A percentile compares a stretch with the other conserved stretches of the same genome.
Conservation (phyloP, 2,888 invertebrate species). For the Oegoconia quadripuncta region DNA sequence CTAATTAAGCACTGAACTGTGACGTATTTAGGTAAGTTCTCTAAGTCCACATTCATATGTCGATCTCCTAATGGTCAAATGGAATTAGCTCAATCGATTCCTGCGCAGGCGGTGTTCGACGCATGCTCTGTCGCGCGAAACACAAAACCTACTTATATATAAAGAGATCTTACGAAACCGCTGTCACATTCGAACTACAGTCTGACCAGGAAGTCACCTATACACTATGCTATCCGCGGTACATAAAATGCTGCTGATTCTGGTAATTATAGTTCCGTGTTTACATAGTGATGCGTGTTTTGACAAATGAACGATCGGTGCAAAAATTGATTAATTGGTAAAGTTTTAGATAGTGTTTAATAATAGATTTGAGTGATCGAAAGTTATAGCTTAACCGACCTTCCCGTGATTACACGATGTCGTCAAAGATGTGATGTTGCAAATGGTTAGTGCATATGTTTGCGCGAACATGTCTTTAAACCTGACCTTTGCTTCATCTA, state of each 20-base stretch:
- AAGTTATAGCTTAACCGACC: conserved; percentile 29
- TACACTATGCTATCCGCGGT: conserved; percentile 46
- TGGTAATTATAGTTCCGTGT: conserved; percentile 39
- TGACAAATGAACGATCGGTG: background rate
- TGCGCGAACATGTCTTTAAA: conserved; percentile 28
- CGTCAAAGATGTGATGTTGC: conserved; percentile 38
- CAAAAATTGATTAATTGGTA: background rate
- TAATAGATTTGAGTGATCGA: conserved; percentile 16
- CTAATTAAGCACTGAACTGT: conserved; percentile 34
- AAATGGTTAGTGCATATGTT: conserved; percentile 34
- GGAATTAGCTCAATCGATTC: conserved; percentile 70
- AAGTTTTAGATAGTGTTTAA: conserved; percentile 10
- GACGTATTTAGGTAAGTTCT: conserved; percentile 42
- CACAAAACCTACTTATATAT: conserved; percentile 62
- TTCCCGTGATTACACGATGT: conserved; percentile 34
- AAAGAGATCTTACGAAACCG: conserved; percentile 72
- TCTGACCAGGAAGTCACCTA: conserved; percentile 70
- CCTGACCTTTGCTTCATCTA: conserved; percentile 27
- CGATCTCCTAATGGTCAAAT: conserved; percentile 52
- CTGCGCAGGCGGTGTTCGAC: conserved; percentile 47
- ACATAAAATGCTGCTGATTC: conserved; percentile 52
- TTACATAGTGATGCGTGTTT: background rate
- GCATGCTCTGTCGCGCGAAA: conserved; percentile 44
- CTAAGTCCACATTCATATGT: conserved; percentile 61
- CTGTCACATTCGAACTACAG: conserved; percentile 68